Evolutionary conservation across 1,140 invertebrate species (phyloP), one percentile per base, ranked within the genome.

Genomic region (Scaptomyza montana): DNA sequence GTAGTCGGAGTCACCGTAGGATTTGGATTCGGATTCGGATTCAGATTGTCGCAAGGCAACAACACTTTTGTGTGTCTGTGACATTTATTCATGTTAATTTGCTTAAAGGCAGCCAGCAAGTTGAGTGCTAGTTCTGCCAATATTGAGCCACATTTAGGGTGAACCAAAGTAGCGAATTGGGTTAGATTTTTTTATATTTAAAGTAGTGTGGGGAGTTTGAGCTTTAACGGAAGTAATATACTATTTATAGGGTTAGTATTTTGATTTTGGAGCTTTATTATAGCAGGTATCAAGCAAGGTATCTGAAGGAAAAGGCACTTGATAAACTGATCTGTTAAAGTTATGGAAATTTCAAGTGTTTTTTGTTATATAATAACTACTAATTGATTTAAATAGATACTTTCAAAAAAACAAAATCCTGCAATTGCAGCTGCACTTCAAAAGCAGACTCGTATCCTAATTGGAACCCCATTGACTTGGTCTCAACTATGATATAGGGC

Each of bases 21-120:
- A 62, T 74, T 39, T 41, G 30, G 21, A 8, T 8, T 59, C 6
- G 30, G 21, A 8, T 8, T 59, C 6, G 6, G 36, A 73, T 45
- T 55, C 41, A 28, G 36, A 57, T 43, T 51, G 64, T 50, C 49
- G 19, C 30, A 39, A 69, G 72, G 33, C 33, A 36, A 36, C 71
- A 64, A 78, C 84, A 89, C 69, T 77, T 89, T 82, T 82, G 66
- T 36, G 33, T 36, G 33, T 36, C 1, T 36, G 33, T 79, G 75
- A 70, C 69, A 82, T 80, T 80, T 69, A 82, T 80, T 77, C 69
- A 72, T 74, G 84, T 70, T 89, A 89, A 89, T 89, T 89, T 89
- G 74, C 69, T 77, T 84, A 89, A 77, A 82, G 74, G 66, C 74
- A 57, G 74, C 36, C 36, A 43, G 30, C 5, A 33, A 33, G 30